These are phyloP conservation scores for Donacobius atricapilla DNA, from an alignment of 2,113 vertebrate genomes.

Conservation along the genomic window DNA sequence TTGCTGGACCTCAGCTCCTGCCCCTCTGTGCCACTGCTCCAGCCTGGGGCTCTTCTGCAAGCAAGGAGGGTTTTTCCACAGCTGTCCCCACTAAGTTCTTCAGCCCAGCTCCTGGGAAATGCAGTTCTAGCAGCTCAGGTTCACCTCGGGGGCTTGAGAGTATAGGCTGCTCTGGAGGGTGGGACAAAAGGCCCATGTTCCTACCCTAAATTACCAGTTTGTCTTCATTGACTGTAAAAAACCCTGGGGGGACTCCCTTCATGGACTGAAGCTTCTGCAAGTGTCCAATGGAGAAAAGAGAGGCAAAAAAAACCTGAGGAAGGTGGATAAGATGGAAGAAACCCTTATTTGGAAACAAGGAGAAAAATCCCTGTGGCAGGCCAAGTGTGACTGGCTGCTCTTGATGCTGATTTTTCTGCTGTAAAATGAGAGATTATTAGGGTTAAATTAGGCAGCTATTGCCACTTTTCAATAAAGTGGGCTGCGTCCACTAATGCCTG, in stretches of 20 bases:
- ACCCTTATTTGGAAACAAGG: background rate
- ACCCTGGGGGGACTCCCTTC: background rate
- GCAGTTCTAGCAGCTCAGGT: background rate
- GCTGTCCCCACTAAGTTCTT: background rate
- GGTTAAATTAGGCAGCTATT: background rate
- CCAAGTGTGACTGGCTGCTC: background rate
- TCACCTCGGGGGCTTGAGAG: rapidly evolving
- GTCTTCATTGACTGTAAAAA: background rate
- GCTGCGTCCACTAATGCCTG: background rate
- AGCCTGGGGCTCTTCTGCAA: background rate
- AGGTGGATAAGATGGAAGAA: background rate
- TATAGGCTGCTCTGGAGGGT: background rate
- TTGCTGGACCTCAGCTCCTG: background rate
- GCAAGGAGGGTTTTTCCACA: background rate
- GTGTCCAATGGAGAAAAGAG: background rate
- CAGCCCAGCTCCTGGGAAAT: background rate
- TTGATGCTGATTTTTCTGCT: background rate
- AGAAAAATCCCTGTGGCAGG: background rate
- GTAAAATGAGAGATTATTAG: background rate
- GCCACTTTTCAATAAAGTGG: background rate
- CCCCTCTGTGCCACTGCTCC: background rate
- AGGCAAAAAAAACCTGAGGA: background rate
- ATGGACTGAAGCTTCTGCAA: background rate
- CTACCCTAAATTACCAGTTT: background rate
- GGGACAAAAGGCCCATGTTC: background rate